Percentiles rank a stretch among this genome's conserved stretches.
Evolutionary conservation across 2,113 vertebrate genomes (phyloP).

Genomic region (Sakesphorus luctuosus): DNA sequence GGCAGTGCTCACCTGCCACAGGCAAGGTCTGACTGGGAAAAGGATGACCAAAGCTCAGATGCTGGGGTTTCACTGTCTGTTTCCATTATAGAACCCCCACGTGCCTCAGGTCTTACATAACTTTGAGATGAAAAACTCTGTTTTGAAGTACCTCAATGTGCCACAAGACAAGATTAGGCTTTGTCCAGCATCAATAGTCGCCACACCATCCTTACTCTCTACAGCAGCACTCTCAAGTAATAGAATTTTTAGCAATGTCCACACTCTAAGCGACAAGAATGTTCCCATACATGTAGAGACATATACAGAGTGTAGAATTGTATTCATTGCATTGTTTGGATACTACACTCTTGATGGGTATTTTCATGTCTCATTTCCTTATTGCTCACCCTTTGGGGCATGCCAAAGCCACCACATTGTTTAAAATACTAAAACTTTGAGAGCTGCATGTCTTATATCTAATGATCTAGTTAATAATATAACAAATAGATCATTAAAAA

Average conservation of each 20-base stretch:
- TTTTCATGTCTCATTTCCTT: background rate
- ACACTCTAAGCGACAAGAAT: background rate
- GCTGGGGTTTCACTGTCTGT: background rate
- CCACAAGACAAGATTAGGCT: background rate
- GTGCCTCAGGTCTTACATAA: background rate
- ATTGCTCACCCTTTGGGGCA: background rate
- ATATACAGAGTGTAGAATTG: background rate
- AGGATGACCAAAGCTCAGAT: background rate
- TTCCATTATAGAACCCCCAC: background rate
- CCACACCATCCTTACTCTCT: background rate
- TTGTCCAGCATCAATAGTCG: background rate
- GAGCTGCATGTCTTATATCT: background rate
- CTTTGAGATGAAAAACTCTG: background rate
- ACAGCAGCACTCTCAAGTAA: background rate
- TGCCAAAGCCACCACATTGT: background rate
- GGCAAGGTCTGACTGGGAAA: background rate
- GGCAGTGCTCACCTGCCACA: background rate
- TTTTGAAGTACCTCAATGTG: background rate
- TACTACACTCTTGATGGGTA: background rate
- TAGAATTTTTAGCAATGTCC: background rate
- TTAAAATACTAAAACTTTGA: conserved; percentile 4
- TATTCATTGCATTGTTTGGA: background rate
- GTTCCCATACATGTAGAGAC: background rate
- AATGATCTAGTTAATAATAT: background rate
- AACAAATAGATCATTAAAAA: conserved; percentile 5